These are phyloP conservation scores for Antidorcas marsupialis DNA, from an alignment of 2,113 vertebrate genomes.

Conservation along the genomic window DNA sequence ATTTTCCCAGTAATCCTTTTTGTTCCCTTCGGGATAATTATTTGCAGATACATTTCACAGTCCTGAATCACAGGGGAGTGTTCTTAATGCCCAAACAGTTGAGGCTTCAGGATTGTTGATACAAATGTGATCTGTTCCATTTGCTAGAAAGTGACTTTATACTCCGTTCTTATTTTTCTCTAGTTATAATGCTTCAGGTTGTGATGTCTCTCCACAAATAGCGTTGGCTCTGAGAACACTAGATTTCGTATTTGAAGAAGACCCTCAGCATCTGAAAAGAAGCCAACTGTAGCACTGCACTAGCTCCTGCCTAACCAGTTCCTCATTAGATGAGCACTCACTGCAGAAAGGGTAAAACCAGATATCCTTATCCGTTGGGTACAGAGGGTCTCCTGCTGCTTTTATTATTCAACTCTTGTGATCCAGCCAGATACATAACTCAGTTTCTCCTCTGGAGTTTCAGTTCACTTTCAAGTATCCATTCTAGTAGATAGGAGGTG, in stretches of 20 bases:
- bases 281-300: not conserved
- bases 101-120: constrained; percentile 46
- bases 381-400: not conserved
- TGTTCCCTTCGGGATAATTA: constrained; percentile 51
- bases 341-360: not conserved
- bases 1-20: constrained; percentile 36
- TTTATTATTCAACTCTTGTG: not conserved
- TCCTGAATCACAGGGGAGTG: constrained; percentile 53
- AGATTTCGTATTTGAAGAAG: not conserved
- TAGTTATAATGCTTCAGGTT: not conserved
- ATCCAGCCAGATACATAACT: constrained; percentile 4
- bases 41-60: constrained; percentile 61
- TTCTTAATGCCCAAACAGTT: constrained; percentile 47
- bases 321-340: not conserved
- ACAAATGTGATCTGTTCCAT: not conserved
- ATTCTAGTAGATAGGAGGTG: not conserved
- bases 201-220: not conserved
- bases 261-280: not conserved
- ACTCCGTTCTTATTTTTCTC: not conserved
- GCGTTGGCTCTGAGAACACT: not conserved
- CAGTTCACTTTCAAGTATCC: not conserved
- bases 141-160: constrained; percentile 11
- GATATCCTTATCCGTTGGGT: not conserved
- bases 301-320: not conserved
- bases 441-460: constrained; percentile 25